Percentiles rank a stretch among this genome's conserved stretches.
Evolutionary conservation across 2,113 vertebrate species (phyloP).

Genomic region (Tympanuchus pallidicinctus): DNA sequence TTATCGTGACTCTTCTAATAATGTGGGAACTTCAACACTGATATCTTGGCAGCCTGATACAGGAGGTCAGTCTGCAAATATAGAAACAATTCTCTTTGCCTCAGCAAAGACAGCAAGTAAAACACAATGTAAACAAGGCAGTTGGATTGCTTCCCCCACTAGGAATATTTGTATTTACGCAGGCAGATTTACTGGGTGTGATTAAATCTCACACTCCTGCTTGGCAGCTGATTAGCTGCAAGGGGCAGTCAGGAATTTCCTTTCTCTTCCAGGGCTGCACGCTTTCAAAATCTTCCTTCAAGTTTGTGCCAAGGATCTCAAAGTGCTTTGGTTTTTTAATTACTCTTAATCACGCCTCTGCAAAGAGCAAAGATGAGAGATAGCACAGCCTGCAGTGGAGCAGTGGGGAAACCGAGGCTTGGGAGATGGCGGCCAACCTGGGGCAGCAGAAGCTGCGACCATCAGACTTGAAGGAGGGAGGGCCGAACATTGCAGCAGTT

Average conservation of each 20-base stretch:
- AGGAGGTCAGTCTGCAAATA: constrained; percentile 52
- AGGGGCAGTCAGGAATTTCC: constrained; percentile 63
- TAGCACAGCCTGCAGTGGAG: accelerated
- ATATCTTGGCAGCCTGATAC: constrained; percentile 2
- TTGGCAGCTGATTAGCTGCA: constrained; percentile 62
- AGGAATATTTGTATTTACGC: constrained; percentile 16
- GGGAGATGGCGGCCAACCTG: neutral
- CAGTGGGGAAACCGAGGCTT: constrained; percentile 26
- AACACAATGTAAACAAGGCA: constrained; percentile 46
- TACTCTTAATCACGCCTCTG: neutral
- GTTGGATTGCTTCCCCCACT: constrained; percentile 33
- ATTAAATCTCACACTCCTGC: constrained; percentile 54
- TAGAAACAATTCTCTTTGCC: constrained; percentile 24
- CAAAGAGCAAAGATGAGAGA: constrained; percentile 7
- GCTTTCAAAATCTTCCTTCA: constrained; percentile 34
- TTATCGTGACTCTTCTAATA: constrained; percentile 41
- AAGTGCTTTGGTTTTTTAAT: constrained; percentile 54
- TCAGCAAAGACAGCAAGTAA: constrained; percentile 26
- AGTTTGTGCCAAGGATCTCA: constrained; percentile 13
- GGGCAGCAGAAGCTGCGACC: neutral
- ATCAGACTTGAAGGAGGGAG: neutral
- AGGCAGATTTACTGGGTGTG: constrained; percentile 35
- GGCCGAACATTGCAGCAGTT: neutral
- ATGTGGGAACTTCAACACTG: neutral
- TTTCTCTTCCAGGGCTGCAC: constrained; percentile 23